Evolutionary conservation across 2,888 invertebrate genomes (phyloP).

Genomic region (Schizaphis graminum): DNA sequence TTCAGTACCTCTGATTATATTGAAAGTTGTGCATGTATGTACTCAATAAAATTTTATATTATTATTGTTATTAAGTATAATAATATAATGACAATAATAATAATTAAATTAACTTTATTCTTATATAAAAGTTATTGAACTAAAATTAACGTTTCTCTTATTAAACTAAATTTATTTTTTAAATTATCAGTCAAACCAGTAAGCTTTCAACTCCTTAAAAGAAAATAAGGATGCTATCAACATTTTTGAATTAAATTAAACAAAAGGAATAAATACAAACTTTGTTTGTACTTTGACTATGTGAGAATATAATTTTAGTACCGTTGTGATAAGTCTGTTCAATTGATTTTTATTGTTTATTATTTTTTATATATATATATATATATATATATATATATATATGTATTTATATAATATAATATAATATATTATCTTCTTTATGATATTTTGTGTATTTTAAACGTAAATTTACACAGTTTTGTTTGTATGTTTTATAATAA

Average conservation of each 20-base stretch:
- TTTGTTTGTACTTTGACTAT: background rate
- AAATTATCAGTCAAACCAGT: background rate
- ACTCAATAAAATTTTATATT: background rate
- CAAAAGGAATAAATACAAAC: constrained; percentile 14
- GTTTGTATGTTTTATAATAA: constrained; percentile 51
- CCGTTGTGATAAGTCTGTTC: constrained; percentile 54
- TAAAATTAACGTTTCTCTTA: background rate
- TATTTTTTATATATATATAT: constrained; percentile 22
- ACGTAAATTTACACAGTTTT: background rate
- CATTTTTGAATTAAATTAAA: background rate
- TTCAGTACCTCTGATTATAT: background rate
- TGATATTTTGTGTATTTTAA: constrained; percentile 32
- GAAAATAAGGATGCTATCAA: background rate
- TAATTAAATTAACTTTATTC: background rate
- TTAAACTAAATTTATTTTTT: background rate
- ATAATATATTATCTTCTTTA: constrained; percentile 33
- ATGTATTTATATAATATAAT: background rate
- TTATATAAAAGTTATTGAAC: background rate
- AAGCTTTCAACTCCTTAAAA: background rate
- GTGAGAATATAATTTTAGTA: constrained; percentile 20
- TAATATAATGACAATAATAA: background rate
- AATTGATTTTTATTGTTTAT: constrained; percentile 34
- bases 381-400: background rate
- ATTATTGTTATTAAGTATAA: background rate
- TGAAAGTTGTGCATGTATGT: background rate